Conservation (phyloP, 2,797 vertebrate genomes). For the Myotis myotis region DNA sequence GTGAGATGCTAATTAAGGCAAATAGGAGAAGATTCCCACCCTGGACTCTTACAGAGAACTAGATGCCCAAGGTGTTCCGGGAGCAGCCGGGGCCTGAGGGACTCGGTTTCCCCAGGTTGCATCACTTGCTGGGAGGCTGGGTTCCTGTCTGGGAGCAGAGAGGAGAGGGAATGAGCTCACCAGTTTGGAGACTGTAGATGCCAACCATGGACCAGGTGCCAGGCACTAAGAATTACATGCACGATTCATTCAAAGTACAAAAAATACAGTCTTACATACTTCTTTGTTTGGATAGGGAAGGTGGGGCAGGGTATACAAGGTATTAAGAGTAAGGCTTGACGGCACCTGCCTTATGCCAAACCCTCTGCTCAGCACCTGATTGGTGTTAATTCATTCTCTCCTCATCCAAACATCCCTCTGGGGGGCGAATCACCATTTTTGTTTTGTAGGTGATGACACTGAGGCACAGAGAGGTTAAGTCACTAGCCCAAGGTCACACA, state of each 20-base stretch:
- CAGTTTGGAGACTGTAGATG: not conserved
- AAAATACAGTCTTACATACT: not conserved
- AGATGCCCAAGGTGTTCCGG: not conserved
- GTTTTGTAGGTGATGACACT: not conserved
- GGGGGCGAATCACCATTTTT: not conserved
- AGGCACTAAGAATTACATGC: not conserved
- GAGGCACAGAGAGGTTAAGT: not conserved
- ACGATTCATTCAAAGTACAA: not conserved
- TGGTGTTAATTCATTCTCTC: accelerated
- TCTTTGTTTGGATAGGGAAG: not conserved
- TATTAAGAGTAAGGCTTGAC: not conserved
- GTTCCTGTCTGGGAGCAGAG: not conserved
- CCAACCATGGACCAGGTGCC: not conserved
- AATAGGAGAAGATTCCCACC: not conserved
- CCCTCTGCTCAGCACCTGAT: not conserved
- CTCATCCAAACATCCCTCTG: not conserved
- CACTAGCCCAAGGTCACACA: not conserved
- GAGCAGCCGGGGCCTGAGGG: not conserved
- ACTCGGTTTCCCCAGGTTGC: conserved; percentile 59
- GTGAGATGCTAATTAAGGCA: not conserved
- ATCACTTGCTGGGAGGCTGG: conserved; percentile 29
- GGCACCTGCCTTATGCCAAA: not conserved
- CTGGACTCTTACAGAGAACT: not conserved
- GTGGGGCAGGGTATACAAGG: not conserved
- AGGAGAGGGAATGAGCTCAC: conserved; percentile 47